Base-by-base conservation (phyloP, 2,797 vertebrate genomes). In the Tachyglossus aculeatus region DNA sequence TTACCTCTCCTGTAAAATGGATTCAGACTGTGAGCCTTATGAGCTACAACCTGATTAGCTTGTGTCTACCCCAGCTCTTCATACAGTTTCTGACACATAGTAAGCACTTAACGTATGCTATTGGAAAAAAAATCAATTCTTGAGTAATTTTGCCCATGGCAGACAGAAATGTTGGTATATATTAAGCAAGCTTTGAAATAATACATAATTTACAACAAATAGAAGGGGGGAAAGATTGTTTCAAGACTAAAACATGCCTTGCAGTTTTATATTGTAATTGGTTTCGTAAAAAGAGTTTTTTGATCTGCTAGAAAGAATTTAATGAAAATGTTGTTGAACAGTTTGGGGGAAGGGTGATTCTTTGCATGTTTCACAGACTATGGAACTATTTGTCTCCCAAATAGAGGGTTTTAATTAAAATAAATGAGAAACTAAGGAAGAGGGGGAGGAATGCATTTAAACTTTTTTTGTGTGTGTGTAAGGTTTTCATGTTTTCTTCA, bases 341-440 rank as follows among this genome's bases (percentile, higher is more conserved):
- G 40, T 62, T 63, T 68, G 37, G 57, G 6, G 54, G 67, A 25
- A 64, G 54, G 44, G 51, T 38, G 63, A 53, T 58, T 53, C 85
- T 88, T 57, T 85, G 70, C 84, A 37, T 56, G 27, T 80, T 84
- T 78, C 1, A 3, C 61, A 82, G 57, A 11, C 25, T 66, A 71
- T 36, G 67, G 87, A 66, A 22, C 67, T 12, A 12, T 74, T 86
- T 88, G 22, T 81, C 53, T n/a, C 50, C 45, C 55, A 63, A 83
- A 50, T 68, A 71, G 34, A 83, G 56, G 50, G 68, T 71, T 83
- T 71, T 77, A 87, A 86, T 89, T 82, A 85, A 89, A 91, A 89
- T 51, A 88, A 78, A 83, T 65, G 72, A 71, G 70, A 85, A 75
- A 57, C 39, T 21, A 73, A 55, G 65, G 40, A 88, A 82, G 47